Base-by-base conservation (phyloP, 2,888 invertebrate species). In the Dolichopus griseipennis region DNA sequence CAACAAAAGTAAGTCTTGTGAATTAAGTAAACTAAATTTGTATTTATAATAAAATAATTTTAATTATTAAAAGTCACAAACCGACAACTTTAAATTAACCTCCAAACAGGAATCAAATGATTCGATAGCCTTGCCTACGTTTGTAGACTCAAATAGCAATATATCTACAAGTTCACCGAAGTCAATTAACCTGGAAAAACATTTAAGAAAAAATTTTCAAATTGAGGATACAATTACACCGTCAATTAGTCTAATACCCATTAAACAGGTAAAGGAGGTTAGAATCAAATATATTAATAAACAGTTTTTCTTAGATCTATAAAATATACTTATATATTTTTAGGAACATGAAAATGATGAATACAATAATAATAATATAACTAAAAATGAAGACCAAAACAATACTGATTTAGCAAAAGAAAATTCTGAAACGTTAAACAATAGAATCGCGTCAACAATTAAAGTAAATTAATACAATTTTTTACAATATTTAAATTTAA, bases 191-290 rank as follows among this genome's bases (percentile, higher is more conserved):
- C 68, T 69, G 43, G 65, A 69, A 70, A 69, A 71, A 69, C 73
- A 73, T 70, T 72, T 68, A 65, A 67, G 71, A 20, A 75, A 76
- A 34, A 77, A 76, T 70, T 79, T 76, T 69, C 79, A 79, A 72
- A 76, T 76, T 68, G 82, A 82, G 70, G 79, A 80, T 72, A 83
- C 84, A 74, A 92, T 92, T 77, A 92, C 92, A 74, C 92, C 92
- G 27, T 92, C 92, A 72, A 92, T 93, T 75, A 92, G 92, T 62
- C 83, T 93, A 68, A 92, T 93, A 83, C 92, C 92, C 69, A 92
- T 93, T 73, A 92, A 93, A 81, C 91, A 90, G 85, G 87, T 86
- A 77, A 76, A 75, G 73, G 65, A 75, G 73, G 65, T 68, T 43
- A 2, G 27, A 7, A 10, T 37, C 12, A 37, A 37, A 37, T 37